Base-by-base conservation (phyloP, 2,797 vertebrate genomes). In the Pangasius sanitwongsei region DNA sequence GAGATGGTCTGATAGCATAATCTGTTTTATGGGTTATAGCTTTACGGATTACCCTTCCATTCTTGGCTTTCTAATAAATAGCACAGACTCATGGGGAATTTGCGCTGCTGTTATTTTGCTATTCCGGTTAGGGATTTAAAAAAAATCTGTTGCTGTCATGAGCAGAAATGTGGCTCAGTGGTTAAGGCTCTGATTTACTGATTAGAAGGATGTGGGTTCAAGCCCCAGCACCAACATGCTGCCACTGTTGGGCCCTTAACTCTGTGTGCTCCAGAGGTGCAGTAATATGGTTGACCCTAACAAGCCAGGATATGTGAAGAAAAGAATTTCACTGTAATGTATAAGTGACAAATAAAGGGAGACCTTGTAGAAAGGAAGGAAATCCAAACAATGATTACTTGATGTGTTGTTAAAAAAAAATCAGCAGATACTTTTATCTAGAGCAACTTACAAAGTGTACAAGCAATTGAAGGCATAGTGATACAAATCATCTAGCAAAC, bases 21-120 rank as follows among this genome's bases (percentile, higher is more conserved):
- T 92, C 48, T 67, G 83, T 67, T 53, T 87, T 53, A 34, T 53
- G 57, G 85, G 63, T 31, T 83, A 82, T 50, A 65, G 85, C 86
- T 87, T 89, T 88, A 63, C 77, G 87, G 88, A 91, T 92, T 92
- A 90, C n/a, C 13, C 4, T 77, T 87, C 88, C 59, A 88, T 74
- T 89, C 85, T 77, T 74, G 55, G 72, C 67, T 90, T 89, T 90
- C 74, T 80, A 90, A 90, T 86, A 90, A 90, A 88, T 53, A 67
- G 13, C 57, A 4, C 41, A 85, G n/a, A 37, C 25, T 37, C 7
- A 9, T 44, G 15, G 85, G 74, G 15, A 87, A 69, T 82, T 88
- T 75, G n/a, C 28, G 53, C 57, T 13, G 18, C 53, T 53, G n/a
- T 48, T 3, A 28, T 15, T 87, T 78, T 84, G 28, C 41, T 85